These are phyloP conservation scores for Alectura lathami DNA, from an alignment of 2,113 vertebrate genomes.

Conservation along the genomic window DNA sequence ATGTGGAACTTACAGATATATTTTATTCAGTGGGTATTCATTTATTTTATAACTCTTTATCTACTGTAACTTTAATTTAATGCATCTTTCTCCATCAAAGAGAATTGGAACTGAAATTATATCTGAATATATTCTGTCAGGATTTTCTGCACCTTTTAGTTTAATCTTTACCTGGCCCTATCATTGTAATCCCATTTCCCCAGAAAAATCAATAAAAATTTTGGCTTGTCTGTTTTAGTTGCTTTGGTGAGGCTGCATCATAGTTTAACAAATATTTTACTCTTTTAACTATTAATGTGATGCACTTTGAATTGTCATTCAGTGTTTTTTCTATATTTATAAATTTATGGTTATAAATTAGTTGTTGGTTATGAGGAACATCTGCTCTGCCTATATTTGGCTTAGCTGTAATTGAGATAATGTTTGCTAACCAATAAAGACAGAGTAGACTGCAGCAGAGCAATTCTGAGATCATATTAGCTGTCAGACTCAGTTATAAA, in stretches of 20 bases:
- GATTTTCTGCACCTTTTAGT: background rate
- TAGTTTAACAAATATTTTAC: background rate
- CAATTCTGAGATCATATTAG: background rate
- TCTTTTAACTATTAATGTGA: background rate
- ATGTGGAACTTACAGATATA: background rate
- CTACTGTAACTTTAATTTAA: background rate
- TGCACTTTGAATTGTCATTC: background rate
- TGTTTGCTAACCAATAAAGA: slow-evolving; percentile 28
- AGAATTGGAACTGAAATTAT: background rate
- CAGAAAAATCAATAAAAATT: background rate
- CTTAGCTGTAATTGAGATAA: background rate
- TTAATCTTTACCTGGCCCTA: background rate
- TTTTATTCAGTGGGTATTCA: background rate
- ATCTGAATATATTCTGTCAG: background rate
- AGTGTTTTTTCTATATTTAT: background rate
- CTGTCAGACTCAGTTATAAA: slow-evolving; percentile 35
- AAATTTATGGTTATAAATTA: slow-evolving; percentile 9
- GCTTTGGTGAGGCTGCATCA: background rate
- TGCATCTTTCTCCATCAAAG: background rate
- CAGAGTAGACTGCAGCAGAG: background rate
- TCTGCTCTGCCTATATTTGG: slow-evolving; percentile 32
- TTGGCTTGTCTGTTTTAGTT: background rate
- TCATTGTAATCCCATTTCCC: background rate
- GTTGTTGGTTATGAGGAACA: background rate
- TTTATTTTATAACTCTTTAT: background rate